These are phyloP conservation scores for Lophius americanus DNA, from an alignment of 2,797 vertebrate species.

Conservation along the genomic window DNA sequence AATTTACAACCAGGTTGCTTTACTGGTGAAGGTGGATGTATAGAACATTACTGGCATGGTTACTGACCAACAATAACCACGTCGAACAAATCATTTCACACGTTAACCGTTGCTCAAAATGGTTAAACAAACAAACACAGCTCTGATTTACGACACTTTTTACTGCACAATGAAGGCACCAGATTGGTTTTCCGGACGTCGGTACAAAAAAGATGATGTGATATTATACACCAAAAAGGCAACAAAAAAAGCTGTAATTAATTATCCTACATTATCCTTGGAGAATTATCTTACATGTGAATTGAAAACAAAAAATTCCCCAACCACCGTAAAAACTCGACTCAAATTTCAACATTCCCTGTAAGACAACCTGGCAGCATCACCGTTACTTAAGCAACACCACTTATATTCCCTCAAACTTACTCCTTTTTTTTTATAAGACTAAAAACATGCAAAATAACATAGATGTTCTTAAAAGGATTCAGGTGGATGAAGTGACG, in stretches of 20 bases:
- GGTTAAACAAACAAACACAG: too few species aligned
- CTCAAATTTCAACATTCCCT: slow-evolving; percentile 39
- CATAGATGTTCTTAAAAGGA: rapidly evolving
- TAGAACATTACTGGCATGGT: not conserved
- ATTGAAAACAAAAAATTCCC: not conserved
- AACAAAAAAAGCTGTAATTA: not conserved
- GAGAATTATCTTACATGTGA: too few species aligned
- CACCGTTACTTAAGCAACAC: slow-evolving; percentile 19
- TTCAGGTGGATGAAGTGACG: not conserved
- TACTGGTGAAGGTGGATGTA: too few species aligned
- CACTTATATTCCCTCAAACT: not conserved
- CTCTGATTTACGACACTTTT: too few species aligned
- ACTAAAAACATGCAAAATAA: rapidly evolving
- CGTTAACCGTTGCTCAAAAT: too few species aligned
- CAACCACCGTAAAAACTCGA: not conserved
- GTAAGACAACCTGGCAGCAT: slow-evolving; percentile 50
- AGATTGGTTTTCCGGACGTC: too few species aligned
- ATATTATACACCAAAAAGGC: not conserved
- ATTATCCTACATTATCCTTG: too few species aligned
- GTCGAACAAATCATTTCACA: not conserved
- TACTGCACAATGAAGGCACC: too few species aligned
- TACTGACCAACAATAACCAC: slow-evolving; percentile 28
- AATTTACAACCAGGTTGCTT: not conserved
- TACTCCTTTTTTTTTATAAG: too few species aligned
- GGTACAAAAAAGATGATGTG: too few species aligned